A percentile compares a stretch with the other conserved stretches of the same genome.
phyloP scores from a whole-genome alignment of 2,888 invertebrate species.

The Leptopterna dolabrata region DNA sequence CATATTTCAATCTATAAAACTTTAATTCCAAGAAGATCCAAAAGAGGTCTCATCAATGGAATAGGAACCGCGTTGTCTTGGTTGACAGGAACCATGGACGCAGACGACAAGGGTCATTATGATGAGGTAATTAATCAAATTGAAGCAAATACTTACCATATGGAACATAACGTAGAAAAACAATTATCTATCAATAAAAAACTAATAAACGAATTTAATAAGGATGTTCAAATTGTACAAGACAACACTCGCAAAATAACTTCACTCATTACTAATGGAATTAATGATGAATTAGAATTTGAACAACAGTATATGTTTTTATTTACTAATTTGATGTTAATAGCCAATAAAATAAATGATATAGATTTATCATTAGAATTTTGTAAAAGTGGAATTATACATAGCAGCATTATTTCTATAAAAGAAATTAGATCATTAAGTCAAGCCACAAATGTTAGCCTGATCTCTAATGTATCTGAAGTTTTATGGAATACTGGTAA shows the following conservation, averaged over 20 bases:
- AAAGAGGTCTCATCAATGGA: too few relatives aligned
- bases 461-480: constrained; percentile 26
- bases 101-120: too few relatives aligned
- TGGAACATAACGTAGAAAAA: too few relatives aligned
- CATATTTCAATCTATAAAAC: constrained; percentile 4
- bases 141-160: too few relatives aligned
- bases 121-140: too few relatives aligned
- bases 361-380: constrained; percentile 33
- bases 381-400: constrained; percentile 13
- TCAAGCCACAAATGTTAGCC: background rate
- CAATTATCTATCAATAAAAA: too few relatives aligned
- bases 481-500: constrained; percentile 34
- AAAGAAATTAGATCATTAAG: background rate
- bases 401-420: background rate
- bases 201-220: too few relatives aligned
- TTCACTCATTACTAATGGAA: background rate
- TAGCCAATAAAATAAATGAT: too few relatives aligned
- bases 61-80: constrained; percentile 36
- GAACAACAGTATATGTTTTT: background rate
- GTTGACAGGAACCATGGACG: constrained; percentile 49
- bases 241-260: too few relatives aligned
- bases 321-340: too few relatives aligned
- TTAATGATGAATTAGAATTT: background rate
- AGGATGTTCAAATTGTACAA: too few relatives aligned
- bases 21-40: background rate